A percentile compares a stretch with the other conserved stretches of the same genome.
phyloP scores from a whole-genome alignment of 2,888 invertebrate species.

The Melitaea athalia region DNA sequence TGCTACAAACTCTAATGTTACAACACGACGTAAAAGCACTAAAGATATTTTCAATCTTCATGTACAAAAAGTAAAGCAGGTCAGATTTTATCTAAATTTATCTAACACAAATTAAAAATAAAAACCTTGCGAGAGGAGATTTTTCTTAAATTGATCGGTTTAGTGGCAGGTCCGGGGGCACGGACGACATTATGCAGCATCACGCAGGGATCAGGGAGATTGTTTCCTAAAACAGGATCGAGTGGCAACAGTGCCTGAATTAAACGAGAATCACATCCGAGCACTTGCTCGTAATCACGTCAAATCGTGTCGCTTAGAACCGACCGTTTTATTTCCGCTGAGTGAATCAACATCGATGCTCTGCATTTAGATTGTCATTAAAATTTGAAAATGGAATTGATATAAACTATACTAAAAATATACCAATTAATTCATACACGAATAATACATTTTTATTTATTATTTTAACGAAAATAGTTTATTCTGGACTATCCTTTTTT shows the following conservation, averaged over 20 bases:
- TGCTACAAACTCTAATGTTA: no score
- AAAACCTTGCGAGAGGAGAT: constrained; percentile 42
- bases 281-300: constrained; percentile 43
- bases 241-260: constrained; percentile 64
- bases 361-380: constrained; percentile 7
- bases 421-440: no score
- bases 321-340: constrained; percentile 28
- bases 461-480: no score
- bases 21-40: no score
- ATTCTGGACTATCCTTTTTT: no score
- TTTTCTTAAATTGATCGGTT: constrained; percentile 68
- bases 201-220: constrained; percentile 78
- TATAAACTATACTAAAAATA: no score
- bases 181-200: constrained; percentile 76
- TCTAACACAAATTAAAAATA: constrained; percentile 20
- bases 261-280: constrained; percentile 55
- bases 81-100: constrained; percentile 7
- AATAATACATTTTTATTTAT: no score
- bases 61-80: neutral
- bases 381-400: neutral
- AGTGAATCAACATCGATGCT: constrained; percentile 9
- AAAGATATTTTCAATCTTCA: neutral
- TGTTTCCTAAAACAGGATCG: constrained; percentile 78
- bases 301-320: constrained; percentile 31
- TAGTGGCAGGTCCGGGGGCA: constrained; percentile 53